phyloP scores from a whole-genome alignment of 2,113 vertebrate species.

The Chaetops frenatus region DNA sequence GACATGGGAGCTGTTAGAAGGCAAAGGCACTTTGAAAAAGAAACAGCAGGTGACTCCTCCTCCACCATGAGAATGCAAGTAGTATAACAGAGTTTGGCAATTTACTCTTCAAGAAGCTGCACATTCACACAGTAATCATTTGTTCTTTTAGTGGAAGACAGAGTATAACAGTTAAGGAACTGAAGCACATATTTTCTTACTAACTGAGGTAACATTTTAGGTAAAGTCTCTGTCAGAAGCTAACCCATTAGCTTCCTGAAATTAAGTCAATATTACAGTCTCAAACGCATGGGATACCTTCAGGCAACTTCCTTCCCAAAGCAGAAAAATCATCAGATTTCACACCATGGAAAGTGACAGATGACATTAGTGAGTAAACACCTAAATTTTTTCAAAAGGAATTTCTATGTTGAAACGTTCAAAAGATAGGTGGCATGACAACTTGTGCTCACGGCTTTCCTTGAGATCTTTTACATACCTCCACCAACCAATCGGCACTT shows the following conservation, averaged over 20 bases:
- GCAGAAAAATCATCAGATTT: not conserved
- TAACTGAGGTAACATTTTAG: not conserved
- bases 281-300: not conserved
- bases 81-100: not conserved
- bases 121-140: accelerated
- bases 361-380: not conserved
- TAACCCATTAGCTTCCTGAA: not conserved
- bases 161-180: not conserved
- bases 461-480: not conserved
- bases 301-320: not conserved
- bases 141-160: not conserved
- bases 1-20: not conserved
- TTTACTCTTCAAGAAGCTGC: not conserved
- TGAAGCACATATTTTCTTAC: not conserved
- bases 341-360: not conserved
- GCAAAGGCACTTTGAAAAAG: not conserved
- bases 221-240: not conserved
- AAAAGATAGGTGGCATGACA: not conserved
- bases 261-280: not conserved
- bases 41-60: not conserved
- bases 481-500: accelerated
- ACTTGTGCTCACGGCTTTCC: not conserved
- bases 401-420: not conserved
- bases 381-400: not conserved
- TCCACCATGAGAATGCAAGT: not conserved